These are phyloP conservation scores for Phrynocephalus vlangalii DNA, from an alignment of 2,797 vertebrate genomes.

Conservation along the genomic window DNA sequence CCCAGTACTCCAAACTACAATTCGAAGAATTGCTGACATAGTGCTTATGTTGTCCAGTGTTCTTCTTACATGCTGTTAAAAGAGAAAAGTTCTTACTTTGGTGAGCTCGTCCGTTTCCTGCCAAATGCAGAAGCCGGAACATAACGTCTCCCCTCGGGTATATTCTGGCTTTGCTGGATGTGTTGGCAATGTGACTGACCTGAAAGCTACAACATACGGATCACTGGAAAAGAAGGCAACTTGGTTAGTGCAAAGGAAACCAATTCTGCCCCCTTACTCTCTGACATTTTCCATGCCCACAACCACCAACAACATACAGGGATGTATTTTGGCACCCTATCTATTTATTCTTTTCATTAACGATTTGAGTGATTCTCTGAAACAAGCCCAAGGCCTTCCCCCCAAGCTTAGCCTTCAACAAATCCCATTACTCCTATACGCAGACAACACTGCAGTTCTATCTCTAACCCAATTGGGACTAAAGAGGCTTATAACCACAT, in stretches of 20 bases:
- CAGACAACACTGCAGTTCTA: no score
- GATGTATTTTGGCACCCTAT: no score
- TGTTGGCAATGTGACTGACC: constrained; percentile 91
- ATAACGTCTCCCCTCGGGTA: constrained; percentile 89
- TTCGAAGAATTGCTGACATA: not conserved
- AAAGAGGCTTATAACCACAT: no score
- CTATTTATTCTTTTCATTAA: no score
- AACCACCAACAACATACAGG: no score
- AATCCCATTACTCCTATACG: no score
- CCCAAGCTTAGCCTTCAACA: no score
- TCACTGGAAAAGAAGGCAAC: constrained; percentile 79
- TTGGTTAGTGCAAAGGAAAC: not conserved
- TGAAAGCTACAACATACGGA: constrained; percentile 92
- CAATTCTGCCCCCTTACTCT: not conserved
- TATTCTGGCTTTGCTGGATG: constrained; percentile 79
- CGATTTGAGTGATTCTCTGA: no score
- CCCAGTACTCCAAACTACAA: not conserved
- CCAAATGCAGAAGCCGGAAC: constrained; percentile 94
- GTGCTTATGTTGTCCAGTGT: not conserved
- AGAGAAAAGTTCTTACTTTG: constrained; percentile 81
- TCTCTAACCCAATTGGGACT: no score
- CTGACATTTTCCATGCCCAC: not conserved
- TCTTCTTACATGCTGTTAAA: not conserved
- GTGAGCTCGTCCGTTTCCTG: constrained; percentile 82
- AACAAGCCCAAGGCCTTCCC: no score